phyloP scores from a whole-genome alignment of 2,888 invertebrate species.

The Brachypterus glaber region DNA sequence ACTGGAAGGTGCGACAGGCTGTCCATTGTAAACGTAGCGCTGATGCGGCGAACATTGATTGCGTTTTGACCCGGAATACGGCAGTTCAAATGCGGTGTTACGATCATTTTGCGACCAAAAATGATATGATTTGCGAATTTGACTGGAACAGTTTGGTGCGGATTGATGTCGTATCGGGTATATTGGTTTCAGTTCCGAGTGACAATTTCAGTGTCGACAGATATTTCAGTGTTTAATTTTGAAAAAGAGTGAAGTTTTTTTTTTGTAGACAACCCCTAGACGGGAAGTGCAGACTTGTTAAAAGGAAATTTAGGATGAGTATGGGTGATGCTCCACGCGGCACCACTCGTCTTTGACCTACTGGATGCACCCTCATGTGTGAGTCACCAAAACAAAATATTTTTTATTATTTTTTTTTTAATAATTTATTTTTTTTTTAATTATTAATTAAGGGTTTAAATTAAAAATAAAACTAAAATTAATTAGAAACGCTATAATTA shows the following conservation, averaged over 20 bases:
- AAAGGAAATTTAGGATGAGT: conserved; percentile 35
- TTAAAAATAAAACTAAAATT: too few species aligned
- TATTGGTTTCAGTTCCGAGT: too few species aligned
- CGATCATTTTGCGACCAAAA: too few species aligned
- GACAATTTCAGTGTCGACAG: too few species aligned
- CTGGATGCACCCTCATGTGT: conserved; percentile 42
- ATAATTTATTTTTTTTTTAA: not conserved
- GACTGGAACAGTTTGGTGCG: too few species aligned
- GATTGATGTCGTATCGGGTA: too few species aligned
- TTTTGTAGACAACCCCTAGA: conserved; percentile 9
- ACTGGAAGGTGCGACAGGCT: too few species aligned
- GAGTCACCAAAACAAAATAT: conserved; percentile 29
- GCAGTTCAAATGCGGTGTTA: conserved; percentile 1
- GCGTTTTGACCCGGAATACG: conserved; percentile 8
- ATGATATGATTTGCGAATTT: too few species aligned
- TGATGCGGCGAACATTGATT: conserved; percentile 19
- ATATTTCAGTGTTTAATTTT: too few species aligned
- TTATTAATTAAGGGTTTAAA: not conserved
- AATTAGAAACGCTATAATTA: too few species aligned
- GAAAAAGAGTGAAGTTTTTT: too few species aligned
- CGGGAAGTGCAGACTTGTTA: conserved; percentile 9
- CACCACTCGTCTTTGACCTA: conserved; percentile 41
- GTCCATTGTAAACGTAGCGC: conserved; percentile 27
- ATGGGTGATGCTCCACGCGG: conserved; percentile 41
- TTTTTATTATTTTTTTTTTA: too few species aligned